These are phyloP conservation scores for Lottia scabra DNA, from an alignment of 2,888 invertebrate species.

Conservation along the genomic window DNA sequence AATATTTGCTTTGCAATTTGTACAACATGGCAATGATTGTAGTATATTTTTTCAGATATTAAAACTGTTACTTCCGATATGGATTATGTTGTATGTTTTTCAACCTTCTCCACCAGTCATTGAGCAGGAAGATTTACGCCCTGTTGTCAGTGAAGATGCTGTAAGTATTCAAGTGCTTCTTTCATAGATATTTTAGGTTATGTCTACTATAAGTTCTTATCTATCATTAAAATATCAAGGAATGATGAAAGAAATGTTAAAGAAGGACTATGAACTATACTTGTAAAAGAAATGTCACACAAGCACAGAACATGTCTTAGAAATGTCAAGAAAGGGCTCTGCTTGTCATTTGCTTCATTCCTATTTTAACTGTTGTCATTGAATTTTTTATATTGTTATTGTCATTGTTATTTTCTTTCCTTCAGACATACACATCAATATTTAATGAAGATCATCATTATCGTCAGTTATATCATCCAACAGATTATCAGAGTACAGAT, in stretches of 20 bases:
- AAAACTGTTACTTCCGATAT: slow-evolving; percentile 67
- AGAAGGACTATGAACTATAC: too few species aligned
- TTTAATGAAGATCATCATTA: slow-evolving; percentile 61
- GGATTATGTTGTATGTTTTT: slow-evolving; percentile 68
- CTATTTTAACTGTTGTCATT: neutral
- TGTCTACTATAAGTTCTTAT: too few species aligned
- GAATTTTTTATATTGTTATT: neutral
- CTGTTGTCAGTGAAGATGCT: slow-evolving; percentile 61
- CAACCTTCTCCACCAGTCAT: slow-evolving; percentile 55
- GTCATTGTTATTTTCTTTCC: slow-evolving; percentile 19
- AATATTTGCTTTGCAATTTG: too few species aligned
- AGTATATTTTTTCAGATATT: slow-evolving; percentile 54
- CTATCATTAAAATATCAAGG: too few species aligned
- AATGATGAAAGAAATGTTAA: too few species aligned
- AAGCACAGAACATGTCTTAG: too few species aligned
- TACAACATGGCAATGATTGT: too few species aligned
- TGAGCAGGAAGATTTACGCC: slow-evolving; percentile 53
- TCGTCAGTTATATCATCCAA: slow-evolving; percentile 58
- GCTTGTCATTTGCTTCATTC: slow-evolving; percentile 8
- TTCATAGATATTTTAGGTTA: too few species aligned
- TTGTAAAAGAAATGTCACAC: too few species aligned
- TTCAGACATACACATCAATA: slow-evolving; percentile 58
- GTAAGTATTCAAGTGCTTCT: too few species aligned
- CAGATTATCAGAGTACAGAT: slow-evolving; percentile 44
- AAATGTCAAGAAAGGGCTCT: neutral